Conservation (phyloP, 2,888 invertebrate genomes). For the Syrphus vitripennis region DNA sequence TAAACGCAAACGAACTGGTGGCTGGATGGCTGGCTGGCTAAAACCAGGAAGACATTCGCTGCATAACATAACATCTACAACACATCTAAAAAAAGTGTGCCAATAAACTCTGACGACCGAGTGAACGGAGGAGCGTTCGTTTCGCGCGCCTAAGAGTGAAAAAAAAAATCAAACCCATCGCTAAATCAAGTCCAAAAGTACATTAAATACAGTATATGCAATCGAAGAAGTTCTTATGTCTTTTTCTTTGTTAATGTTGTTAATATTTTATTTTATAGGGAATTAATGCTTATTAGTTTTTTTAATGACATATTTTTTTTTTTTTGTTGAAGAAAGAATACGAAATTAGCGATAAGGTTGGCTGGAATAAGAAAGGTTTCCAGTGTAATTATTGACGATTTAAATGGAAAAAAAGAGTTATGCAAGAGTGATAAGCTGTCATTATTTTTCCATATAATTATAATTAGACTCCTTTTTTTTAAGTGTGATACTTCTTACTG, state of each 20-base stretch:
- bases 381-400: neutral
- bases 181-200: neutral
- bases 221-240: conserved; percentile 31
- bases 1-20: conserved; percentile 56
- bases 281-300: neutral
- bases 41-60: conserved; percentile 71
- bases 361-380: neutral
- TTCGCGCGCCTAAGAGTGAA: conserved; percentile 45
- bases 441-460: too few species aligned
- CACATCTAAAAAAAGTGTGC: conserved; percentile 76
- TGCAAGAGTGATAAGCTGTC: too few species aligned
- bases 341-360: neutral
- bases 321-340: neutral
- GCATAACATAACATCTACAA: conserved; percentile 62
- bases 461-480: too few species aligned
- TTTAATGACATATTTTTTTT: neutral
- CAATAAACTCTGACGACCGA: conserved; percentile 76
- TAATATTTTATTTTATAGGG: neutral
- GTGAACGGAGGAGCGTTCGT: conserved; percentile 73
- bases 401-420: neutral
- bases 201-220: conserved; percentile 1
- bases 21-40: too few species aligned
- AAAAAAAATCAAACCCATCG: conserved; percentile 20
- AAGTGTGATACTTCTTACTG: too few species aligned
- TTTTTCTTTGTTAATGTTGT: neutral